Base-by-base conservation (phyloP, 1,140 invertebrate genomes). In the Drosophila pachea region DNA sequence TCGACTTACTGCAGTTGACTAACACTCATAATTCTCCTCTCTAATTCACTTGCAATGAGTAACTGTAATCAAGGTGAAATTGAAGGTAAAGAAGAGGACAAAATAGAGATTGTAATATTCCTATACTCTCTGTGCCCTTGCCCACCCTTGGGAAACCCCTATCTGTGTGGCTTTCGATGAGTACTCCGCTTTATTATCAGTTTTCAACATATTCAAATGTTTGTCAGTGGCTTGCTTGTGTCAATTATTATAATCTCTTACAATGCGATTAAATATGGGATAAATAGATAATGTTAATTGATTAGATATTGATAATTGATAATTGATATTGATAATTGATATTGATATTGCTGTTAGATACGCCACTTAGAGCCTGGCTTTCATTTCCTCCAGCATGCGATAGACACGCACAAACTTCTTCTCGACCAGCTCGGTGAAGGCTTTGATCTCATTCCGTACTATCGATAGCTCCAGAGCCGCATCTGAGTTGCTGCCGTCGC, bases 381-480 rank as follows among this genome's bases (percentile, higher is more conserved):
- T 88, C 67, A 89, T 77, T 58, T 89, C 87, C 6, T 89, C 87
- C n/a, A 89, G 45, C 74, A 88, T 74, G 14, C 87, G 87, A 65
- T 83, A 89, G 36, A 89, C 84, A 45, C 86, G 87, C 9, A 89
- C 47, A 32, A 89, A 89, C 53, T 89, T 89, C 70, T 86, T 88
- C 45, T 89, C 87, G 4, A 89, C 76, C 33, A 79, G 12, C 31
- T 89, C 87, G 22, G 82, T 81, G 38, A 89, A 88, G 9, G 76
- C 62, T 50, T 84, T 87, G 40, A 89, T 87, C 65, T 89, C 87
- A 49, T 89, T 89, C 5, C 87, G 75, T 11, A 89, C 87, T 11
- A 89, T 73, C 7, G 87, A 87, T 4, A 89, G 56, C 22, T 89
- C 87, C 49, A 89, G 40, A 31, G 87, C 87, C 5, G 87, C 78